Base-by-base conservation (phyloP, 2,888 invertebrate species). In the Stomorhina lunata region DNA sequence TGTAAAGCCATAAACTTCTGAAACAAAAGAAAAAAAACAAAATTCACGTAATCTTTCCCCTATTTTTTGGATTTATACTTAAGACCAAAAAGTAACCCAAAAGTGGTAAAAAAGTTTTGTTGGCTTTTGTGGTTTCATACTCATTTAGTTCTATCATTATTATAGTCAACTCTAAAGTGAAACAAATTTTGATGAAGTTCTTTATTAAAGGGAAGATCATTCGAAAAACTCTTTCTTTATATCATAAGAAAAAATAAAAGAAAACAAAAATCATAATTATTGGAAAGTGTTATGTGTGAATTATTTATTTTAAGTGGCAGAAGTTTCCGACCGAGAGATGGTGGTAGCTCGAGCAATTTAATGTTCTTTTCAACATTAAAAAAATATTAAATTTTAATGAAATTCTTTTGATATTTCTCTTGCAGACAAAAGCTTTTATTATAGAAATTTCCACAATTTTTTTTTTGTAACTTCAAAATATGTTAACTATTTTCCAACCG, bases 101-200 rank as follows among this genome's bases (percentile, higher is more conserved):
- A 65, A 63, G 45, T 22, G 5, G 55, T 71, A 27, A 20, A 10
- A 55, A 78, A 20, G 3, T 37, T 63, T 65, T 71, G 37, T 57
- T 53, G 45, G 53, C 9, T 45, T 78, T 71, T 65, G 55, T 48
- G 77, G 78, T 63, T 71, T 63, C 12, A 40, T 12, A 27, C 66
- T 4, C 7, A 76, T 48, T 66, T 50, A 10, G n/a, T 45, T 25
- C 17, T 20, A 29, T 40, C 22, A 55, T 4, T 63, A 48, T 37
- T 25, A 15, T 2, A 37, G 22, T 27, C 3, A 48, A 22, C 22
- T 37, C 6, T 4, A 2, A 53, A 12, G 25, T 7, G 15, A n/a
- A 10, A 48, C 5, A 55, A 25, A 5, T 20, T 65, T 48, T 17
- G 0, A 40, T 55, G 4, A 40, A 40, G 15, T 53, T 9, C 15